Base-by-base conservation (phyloP, 2,888 invertebrate genomes). In the Camponotus fellah region DNA sequence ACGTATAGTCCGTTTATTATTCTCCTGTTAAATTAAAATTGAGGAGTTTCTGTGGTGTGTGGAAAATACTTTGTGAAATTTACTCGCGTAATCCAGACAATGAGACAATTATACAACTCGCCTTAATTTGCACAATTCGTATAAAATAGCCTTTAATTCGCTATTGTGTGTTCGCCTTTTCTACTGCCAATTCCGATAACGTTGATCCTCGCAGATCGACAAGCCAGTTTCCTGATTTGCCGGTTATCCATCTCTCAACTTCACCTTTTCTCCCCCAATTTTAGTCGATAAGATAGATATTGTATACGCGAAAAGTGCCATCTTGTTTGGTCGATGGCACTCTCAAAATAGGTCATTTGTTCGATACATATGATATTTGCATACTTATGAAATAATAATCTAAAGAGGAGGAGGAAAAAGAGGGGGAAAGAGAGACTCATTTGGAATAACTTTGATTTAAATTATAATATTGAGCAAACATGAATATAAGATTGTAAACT, bases 201-300 rank as follows among this genome's bases (percentile, higher is more conserved):
- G 62, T 56, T 53, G 74, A 66, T 66, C 34, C 58, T 9, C 40
- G 68, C 34, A 26, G 66, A 83, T 79, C 87, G 88, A 87, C 87
- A 82, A 82, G 56, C 56, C 21, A 56, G 17, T 58, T 89, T 40
- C 82, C 89, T 89, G 71, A 81, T 64, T 85, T 71, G 72, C 72
- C 72, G 79, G 32, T 69, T 83, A 88, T 85, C 85, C 66, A 26
- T n/a, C 66, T 37, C 3, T 60, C 76, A 14, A 82, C 72, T 26
- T 2, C 2, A 2, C 26, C 21, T 43, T n/a, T 37, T 10, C 21
- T 26, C 26, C 17, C 26, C 14, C 37, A 60, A 71, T 80, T 71
- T 80, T 80, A 46, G 72, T 80, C 79, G 79, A 79, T 79, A 71
- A 60, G 34, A 71, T 46, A 71, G 60, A 8, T 58, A 34, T 21